These are phyloP conservation scores for Kryptolebias ocellatus DNA, from an alignment of 2,797 vertebrate species.

Conservation along the genomic window DNA sequence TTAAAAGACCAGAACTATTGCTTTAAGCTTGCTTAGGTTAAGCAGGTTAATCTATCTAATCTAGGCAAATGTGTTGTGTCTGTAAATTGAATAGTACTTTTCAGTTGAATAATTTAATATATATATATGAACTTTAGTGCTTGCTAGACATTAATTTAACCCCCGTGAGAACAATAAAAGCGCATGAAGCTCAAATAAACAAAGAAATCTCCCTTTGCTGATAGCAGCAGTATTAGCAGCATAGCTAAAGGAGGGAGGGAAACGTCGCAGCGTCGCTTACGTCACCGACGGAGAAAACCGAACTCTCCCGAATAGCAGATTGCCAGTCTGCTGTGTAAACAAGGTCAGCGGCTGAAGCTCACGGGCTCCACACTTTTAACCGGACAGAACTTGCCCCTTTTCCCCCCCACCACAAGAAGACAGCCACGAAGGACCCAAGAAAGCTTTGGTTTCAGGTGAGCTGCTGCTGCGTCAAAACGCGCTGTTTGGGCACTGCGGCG, in stretches of 20 bases:
- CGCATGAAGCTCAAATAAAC: too few species aligned
- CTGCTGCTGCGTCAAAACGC: background rate
- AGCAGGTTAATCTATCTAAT: too few species aligned
- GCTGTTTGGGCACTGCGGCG: slow-evolving; percentile 1
- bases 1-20: too few species aligned
- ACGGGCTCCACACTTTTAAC: background rate
- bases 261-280: slow-evolving; percentile 25
- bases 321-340: slow-evolving; percentile 74
- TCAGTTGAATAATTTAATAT: too few species aligned
- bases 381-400: background rate
- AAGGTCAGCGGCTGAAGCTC: slow-evolving; percentile 80
- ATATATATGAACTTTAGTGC: too few species aligned
- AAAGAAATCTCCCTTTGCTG: too few species aligned
- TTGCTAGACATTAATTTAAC: too few species aligned
- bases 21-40: too few species aligned
- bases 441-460: slow-evolving; percentile 47
- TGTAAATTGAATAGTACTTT: too few species aligned
- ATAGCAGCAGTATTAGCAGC: background rate
- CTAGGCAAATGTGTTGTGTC: too few species aligned
- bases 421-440: background rate
- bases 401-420: background rate
- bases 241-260: slow-evolving; percentile 31
- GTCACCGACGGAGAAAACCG: slow-evolving; percentile 71
- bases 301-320: slow-evolving; percentile 51
- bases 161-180: too few species aligned